Conservation (phyloP, 2,113 vertebrate genomes). For the Gasterosteus nipponicus region DNA sequence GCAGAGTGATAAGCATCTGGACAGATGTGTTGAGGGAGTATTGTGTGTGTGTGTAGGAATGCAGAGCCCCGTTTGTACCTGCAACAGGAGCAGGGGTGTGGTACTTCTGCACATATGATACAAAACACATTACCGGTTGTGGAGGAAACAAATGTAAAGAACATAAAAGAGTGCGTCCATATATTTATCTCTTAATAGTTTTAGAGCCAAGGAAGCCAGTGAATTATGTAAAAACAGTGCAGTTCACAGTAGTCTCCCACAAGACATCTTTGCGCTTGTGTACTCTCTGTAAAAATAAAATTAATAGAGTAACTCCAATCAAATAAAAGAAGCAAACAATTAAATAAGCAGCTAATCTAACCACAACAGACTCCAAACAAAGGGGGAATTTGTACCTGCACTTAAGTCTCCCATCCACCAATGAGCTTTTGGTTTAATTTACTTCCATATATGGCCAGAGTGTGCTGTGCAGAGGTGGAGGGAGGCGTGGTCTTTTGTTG, state of each 20-base stretch:
- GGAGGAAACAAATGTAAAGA: neutral
- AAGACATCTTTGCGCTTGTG: neutral
- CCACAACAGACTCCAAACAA: constrained; percentile 25
- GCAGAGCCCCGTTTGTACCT: constrained; percentile 55
- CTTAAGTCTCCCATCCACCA: constrained; percentile 47
- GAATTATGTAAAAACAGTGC: neutral
- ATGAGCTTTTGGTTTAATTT: constrained; percentile 59
- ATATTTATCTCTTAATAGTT: neutral
- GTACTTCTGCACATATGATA: constrained; percentile 34
- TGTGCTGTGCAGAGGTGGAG: constrained; percentile 30
- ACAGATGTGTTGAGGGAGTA: constrained; percentile 9
- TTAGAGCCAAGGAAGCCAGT: neutral
- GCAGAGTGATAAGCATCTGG: neutral
- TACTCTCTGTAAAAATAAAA: neutral
- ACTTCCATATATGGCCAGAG: constrained; percentile 78
- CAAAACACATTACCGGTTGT: neutral
- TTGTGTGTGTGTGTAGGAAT: constrained; percentile 48
- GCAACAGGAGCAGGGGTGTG: constrained; percentile 52
- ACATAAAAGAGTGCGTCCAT: neutral
- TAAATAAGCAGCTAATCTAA: neutral
- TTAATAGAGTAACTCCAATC: neutral
- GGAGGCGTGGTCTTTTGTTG: constrained; percentile 60
- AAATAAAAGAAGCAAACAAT: neutral
- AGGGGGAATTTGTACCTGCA: constrained; percentile 45
- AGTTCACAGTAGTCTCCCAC: neutral